phyloP scores from a whole-genome alignment of 2,888 invertebrate genomes.

The Cephus rjabovi region DNA sequence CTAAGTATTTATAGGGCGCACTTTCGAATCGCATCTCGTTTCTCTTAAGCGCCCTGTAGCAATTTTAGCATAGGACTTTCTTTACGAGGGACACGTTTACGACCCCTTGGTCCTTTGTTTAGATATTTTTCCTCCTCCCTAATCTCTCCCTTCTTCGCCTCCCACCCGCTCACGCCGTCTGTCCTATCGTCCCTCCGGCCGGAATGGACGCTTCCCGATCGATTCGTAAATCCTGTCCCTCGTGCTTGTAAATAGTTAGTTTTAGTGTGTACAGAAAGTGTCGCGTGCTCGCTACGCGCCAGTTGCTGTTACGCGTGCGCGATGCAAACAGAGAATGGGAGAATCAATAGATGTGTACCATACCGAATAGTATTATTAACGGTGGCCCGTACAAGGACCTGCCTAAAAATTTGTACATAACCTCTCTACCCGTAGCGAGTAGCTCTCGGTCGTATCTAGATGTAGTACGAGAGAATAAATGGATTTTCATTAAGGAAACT shows the following conservation, averaged over 20 bases:
- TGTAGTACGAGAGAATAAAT: constrained; percentile 56
- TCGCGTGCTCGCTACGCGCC: neutral
- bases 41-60: neutral
- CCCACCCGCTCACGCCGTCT: neutral
- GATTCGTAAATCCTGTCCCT: constrained; percentile 10
- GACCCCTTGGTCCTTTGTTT: neutral
- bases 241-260: neutral
- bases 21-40: neutral
- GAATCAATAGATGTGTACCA: constrained; percentile 51
- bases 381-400: constrained; percentile 10
- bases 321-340: constrained; percentile 1
- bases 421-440: neutral
- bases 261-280: neutral
- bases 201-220: neutral
- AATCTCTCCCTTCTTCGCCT: neutral
- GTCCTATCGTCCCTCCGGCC: neutral
- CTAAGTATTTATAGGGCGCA: neutral
- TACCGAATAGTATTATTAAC: constrained; percentile 64
- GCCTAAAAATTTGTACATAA: constrained; percentile 52
- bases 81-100: neutral
- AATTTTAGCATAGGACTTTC: neutral
- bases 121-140: neutral
- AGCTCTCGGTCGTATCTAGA: constrained; percentile 39
- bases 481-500: constrained; percentile 57
- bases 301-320: constrained; percentile 1